Base-by-base conservation (phyloP, 2,113 vertebrate genomes). In the Tragelaphus imberbis region DNA sequence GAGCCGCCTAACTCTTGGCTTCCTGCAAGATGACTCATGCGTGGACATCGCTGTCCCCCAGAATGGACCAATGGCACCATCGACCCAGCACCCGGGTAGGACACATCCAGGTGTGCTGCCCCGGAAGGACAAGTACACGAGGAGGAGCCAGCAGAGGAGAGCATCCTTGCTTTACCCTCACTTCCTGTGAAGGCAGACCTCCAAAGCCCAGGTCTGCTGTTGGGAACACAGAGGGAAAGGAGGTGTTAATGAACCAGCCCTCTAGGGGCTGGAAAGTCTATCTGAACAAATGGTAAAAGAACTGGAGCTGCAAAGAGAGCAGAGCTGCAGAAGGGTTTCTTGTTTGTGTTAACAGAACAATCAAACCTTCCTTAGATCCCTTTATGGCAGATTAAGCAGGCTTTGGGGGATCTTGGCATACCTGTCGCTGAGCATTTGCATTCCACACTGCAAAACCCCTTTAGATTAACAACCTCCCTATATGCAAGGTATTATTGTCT, bases 321-420 rank as follows among this genome's bases (percentile, higher is more conserved):
- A 84, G 86, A 89, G 80, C 65, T 93, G 90, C 25, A 49, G 8
- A 49, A 86, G 63, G 36, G 47, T 47, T 96, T 90, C 96, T 97
- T 98, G 97, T 95, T 97, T 97, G 98, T 97, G 97, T 97, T 96
- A 96, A 97, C 97, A 98, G 95, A 98, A 96, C 88, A 95, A 82
- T 97, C 98, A 96, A 98, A 82, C 84, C 96, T 84, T 98, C 61
- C 49, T 93, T 84, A 95, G n/a, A 55, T 98, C 97, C 97, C 97
- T 98, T 98, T 98, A 97, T 53, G 27, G 93, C 85, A 93, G 95
- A 97, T 95, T 95, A 97, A 98, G 98, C 97, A 98, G 98, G 88
- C 98, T 97, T 98, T 80, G 81, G 98, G 97, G 98, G 95, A 94
- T 96, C 96, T 84, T 3, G n/a, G 81, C 84, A 86, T 97, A 98